phyloP scores from a whole-genome alignment of 2,888 invertebrate species.

The Nephrotoma guestfalica region DNA sequence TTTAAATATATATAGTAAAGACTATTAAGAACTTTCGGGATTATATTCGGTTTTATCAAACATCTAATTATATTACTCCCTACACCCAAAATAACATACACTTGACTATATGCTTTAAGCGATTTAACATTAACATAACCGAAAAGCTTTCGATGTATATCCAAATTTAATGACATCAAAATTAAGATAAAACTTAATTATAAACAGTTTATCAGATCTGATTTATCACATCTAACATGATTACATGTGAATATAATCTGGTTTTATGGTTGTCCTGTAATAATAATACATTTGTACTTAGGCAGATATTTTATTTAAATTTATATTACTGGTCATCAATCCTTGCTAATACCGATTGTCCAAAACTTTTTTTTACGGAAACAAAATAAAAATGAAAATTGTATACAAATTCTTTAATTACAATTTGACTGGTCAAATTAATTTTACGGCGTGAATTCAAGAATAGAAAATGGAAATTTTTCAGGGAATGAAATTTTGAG shows the following conservation, averaged over 20 bases:
- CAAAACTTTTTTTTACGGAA: background rate
- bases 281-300: too few relatives aligned
- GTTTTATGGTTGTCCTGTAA: too few relatives aligned
- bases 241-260: background rate
- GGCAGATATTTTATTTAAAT: background rate
- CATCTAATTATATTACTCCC: background rate
- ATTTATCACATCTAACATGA: background rate
- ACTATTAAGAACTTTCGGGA: background rate
- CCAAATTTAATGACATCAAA: background rate
- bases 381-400: background rate
- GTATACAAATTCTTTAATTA: background rate
- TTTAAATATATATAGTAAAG: background rate
- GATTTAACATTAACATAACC: background rate
- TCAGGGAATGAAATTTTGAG: too few relatives aligned
- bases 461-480: too few relatives aligned
- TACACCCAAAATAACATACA: background rate
- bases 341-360: background rate
- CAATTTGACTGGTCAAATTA: background rate
- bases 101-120: background rate
- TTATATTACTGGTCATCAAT: background rate
- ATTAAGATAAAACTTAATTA: background rate
- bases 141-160: background rate
- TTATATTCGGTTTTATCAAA: background rate
- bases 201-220: background rate
- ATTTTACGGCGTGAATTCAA: too few relatives aligned